Conservation (phyloP, 2,888 invertebrate genomes). For the Nephrotoma guestfalica region DNA sequence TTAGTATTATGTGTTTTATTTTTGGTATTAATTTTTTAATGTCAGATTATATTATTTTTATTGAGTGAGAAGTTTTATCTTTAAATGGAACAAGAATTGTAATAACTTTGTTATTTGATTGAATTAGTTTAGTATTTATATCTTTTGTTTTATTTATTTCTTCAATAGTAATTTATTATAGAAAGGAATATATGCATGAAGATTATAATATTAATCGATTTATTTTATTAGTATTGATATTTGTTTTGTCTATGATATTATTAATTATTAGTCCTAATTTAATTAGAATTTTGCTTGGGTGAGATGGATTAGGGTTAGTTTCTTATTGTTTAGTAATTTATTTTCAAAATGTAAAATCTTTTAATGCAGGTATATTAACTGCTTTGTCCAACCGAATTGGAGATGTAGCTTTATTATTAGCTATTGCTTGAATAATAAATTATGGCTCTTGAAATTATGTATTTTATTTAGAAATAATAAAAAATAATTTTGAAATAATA, state of each 20-base stretch:
- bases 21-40: slow-evolving; percentile 34
- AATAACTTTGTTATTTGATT: slow-evolving; percentile 46
- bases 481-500: slow-evolving; percentile 31
- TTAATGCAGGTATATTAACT: neutral
- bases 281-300: neutral
- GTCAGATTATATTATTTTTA: slow-evolving; percentile 34
- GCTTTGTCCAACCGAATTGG: neutral
- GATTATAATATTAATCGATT: slow-evolving; percentile 46
- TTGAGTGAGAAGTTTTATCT: slow-evolving; percentile 40
- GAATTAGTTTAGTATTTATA: slow-evolving; percentile 48
- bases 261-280: neutral
- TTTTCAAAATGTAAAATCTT: neutral
- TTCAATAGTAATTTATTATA: slow-evolving; percentile 48
- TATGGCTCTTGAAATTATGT: slow-evolving; percentile 42
- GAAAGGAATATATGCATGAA: slow-evolving; percentile 43
- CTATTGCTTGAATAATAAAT: slow-evolving; percentile 28
- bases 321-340: neutral
- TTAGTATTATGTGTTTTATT: slow-evolving; percentile 29
- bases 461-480: slow-evolving; percentile 37
- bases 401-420: neutral
- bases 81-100: slow-evolving; percentile 35
- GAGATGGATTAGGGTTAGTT: neutral
- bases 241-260: slow-evolving; percentile 22
- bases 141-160: slow-evolving; percentile 51
- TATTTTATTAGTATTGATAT: slow-evolving; percentile 47